Evolutionary conservation across 2,113 vertebrate species (phyloP), one percentile per base, ranked within the genome.

Genomic region (Pardalotus punctatus): DNA sequence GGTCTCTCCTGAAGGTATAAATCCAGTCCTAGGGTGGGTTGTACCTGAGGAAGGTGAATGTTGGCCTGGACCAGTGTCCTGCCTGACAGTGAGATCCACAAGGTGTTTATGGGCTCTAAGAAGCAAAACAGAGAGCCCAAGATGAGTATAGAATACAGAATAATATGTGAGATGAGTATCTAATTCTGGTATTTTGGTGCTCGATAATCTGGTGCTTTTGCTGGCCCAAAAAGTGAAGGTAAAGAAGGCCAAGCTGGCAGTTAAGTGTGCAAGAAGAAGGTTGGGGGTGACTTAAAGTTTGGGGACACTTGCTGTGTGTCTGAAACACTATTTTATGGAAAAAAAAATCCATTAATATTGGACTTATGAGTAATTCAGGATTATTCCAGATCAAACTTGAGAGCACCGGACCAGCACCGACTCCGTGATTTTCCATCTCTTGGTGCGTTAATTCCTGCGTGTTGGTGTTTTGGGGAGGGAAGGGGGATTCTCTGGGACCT

Each of bases 381-480:
- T 76, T 23, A 25, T 43, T 77, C 6, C 51, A 47, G 42, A 7
- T 48, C 13, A 29, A 8, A 53, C 40, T 15, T 15, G 15, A 73
- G 31, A 19, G 40, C 27, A 9, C 18, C 1, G 28, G 19, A n/a
- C 5, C 10, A 5, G 29, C 27, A 5, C 2, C 15, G 51, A 33
- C 60, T 35, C 47, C 1, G 0, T 13, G 13, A 10, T 16, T 40
- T 60, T 40, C 45, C 67, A 53, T 48, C 22, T 64, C 40, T 38
- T 19, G 38, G n/a, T 8, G 6, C 2, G 1, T 31, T 65, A 15
- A 1, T 42, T 85, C 28, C 40, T 14, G 2, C 0, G 1, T 42
- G 33, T 14, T 3, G 4, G 29, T 50, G 58, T 91, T 62, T 54
- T 27, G 31, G 28, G 14, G 38, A 74, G 25, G 24, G 40, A n/a